phyloP scores from a whole-genome alignment of 2,888 invertebrate genomes.

The Leucophenga montana region DNA sequence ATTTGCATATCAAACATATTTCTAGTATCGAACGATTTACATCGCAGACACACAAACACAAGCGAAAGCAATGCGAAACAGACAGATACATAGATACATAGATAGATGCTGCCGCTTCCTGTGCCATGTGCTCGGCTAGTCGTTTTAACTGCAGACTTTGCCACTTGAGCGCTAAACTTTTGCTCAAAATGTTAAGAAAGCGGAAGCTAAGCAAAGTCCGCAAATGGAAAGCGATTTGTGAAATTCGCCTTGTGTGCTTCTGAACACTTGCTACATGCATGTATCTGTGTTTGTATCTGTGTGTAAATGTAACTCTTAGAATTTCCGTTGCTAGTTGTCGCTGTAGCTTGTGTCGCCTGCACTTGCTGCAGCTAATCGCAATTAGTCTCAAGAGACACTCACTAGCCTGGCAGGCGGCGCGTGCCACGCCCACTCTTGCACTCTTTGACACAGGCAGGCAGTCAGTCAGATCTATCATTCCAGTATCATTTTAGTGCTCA shows the following conservation, averaged over 20 bases:
- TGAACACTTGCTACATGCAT: neutral
- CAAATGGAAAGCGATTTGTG: no score
- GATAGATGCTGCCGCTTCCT: no score
- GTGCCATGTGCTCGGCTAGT: no score
- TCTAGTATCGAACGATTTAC: no score
- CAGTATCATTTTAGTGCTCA: neutral
- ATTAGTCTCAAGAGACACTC: conserved; percentile 15
- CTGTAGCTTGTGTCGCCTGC: neutral
- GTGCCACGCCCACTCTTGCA: neutral
- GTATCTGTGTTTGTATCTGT: neutral
- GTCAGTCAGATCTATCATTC: no score
- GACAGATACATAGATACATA: no score
- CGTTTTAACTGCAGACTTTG: neutral
- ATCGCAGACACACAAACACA: no score
- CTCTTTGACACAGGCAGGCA: neutral
- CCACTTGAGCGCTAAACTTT: neutral
- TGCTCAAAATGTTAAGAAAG: neutral
- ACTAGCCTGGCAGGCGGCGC: conserved; percentile 1
- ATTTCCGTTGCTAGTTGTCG: neutral
- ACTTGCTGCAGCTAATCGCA: conserved; percentile 20
- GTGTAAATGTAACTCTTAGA: neutral
- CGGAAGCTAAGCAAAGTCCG: no score
- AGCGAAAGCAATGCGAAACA: no score
- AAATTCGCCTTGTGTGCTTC: neutral
- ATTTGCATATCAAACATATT: no score